phyloP scores from a whole-genome alignment of 30 jellyfish, hydroid and myxozoan genomes.

The Chrysaora quinquecirrha region DNA sequence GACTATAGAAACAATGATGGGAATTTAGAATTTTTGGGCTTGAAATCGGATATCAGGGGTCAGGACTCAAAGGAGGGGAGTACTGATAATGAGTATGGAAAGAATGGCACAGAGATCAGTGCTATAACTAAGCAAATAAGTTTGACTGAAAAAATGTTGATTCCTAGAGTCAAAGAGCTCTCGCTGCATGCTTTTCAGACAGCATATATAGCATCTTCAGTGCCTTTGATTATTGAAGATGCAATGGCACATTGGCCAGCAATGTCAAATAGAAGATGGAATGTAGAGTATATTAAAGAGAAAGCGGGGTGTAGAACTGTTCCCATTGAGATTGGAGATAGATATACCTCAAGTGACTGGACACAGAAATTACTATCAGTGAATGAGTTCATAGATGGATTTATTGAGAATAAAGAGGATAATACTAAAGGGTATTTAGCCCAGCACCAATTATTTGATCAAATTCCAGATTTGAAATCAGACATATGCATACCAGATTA shows the following conservation, averaged over 20 bases:
- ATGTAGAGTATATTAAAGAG: slow-evolving; percentile 59
- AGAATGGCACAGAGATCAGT: background rate
- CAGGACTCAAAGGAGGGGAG: background rate
- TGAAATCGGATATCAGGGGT: background rate
- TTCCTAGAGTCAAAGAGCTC: slow-evolving; percentile 49
- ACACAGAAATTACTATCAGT: slow-evolving; percentile 89
- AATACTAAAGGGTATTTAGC: slow-evolving; percentile 92
- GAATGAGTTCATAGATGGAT: slow-evolving; percentile 80
- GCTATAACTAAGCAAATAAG: background rate
- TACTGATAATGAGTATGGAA: background rate
- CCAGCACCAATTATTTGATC: slow-evolving; percentile 97
- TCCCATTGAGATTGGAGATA: slow-evolving; percentile 97
- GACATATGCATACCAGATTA: slow-evolving; percentile 94
- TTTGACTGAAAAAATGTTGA: background rate
- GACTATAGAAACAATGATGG: background rate
- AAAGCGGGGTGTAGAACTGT: slow-evolving; percentile 95
- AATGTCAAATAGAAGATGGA: slow-evolving; percentile 75
- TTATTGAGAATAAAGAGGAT: slow-evolving; percentile 16
- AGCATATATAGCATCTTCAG: slow-evolving; percentile 36
- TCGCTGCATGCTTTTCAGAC: slow-evolving; percentile 67
- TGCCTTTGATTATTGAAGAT: slow-evolving; percentile 81
- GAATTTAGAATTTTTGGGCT: background rate
- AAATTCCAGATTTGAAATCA: slow-evolving; percentile 88
- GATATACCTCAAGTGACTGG: slow-evolving; percentile 97
- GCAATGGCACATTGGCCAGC: slow-evolving; percentile 98